Conservation (phyloP, 2,797 vertebrate genomes). For the Urosaurus nigricauda region DNA sequence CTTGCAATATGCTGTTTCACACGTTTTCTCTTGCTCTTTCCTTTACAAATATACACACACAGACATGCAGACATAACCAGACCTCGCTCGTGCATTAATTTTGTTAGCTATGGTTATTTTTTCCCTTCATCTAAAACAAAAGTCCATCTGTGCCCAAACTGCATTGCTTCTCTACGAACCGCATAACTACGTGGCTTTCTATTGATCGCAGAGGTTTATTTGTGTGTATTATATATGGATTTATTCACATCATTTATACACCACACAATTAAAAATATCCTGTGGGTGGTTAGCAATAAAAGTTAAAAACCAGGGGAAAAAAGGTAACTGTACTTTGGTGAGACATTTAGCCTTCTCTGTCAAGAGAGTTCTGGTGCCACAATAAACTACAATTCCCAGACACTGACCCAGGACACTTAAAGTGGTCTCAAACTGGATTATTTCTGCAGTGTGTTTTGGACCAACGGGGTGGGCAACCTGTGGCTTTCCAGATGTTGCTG, state of each 20-base stretch:
- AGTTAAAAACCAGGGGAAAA: not conserved
- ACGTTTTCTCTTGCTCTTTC: not conserved
- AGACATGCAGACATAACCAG: not conserved
- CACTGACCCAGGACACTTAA: too few relatives aligned
- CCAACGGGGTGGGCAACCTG: not conserved
- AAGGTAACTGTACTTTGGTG: too few relatives aligned
- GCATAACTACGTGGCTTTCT: not conserved
- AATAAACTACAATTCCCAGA: too few relatives aligned
- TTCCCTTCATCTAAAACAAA: not conserved
- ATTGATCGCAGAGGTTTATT: not conserved
- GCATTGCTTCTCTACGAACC: not conserved
- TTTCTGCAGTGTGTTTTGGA: too few relatives aligned
- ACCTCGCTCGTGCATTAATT: not conserved
- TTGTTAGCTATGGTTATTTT: not conserved
- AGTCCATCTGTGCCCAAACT: constrained; percentile 4
- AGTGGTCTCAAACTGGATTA: too few relatives aligned
- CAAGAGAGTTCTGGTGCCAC: too few relatives aligned
- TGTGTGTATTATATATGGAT: not conserved
- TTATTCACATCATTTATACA: not conserved
- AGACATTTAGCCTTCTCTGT: too few relatives aligned
- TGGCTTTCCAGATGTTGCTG: too few relatives aligned
- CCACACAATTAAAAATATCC: not conserved
- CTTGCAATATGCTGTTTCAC: not conserved
- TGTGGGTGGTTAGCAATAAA: not conserved
- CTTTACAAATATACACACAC: too few relatives aligned